Conservation (phyloP, 2,797 vertebrate genomes). For the Hemitrygon akajei region DNA sequence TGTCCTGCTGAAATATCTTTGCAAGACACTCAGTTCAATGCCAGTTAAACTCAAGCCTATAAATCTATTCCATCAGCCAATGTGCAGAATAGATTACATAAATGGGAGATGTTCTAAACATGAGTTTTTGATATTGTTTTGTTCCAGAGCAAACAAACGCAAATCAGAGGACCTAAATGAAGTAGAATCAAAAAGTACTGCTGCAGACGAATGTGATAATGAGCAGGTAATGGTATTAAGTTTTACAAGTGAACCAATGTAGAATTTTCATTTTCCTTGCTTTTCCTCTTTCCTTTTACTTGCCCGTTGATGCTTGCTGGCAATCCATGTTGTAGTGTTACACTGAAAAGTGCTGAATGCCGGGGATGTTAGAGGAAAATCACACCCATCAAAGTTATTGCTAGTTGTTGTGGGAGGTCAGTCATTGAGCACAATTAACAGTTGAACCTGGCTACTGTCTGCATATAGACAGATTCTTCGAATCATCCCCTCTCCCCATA, state of each 20-base stretch:
- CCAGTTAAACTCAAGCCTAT: too few relatives aligned
- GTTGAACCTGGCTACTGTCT: not conserved
- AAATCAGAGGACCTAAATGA: conserved; percentile 75
- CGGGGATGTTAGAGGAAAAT: not conserved
- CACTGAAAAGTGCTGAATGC: not conserved
- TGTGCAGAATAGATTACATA: too few relatives aligned
- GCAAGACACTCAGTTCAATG: too few relatives aligned
- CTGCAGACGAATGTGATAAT: conserved; percentile 53
- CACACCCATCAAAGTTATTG: not conserved
- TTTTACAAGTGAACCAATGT: not conserved
- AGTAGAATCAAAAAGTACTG: conserved; percentile 55
- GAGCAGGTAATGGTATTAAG: conserved; percentile 48
- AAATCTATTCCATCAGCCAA: too few relatives aligned
- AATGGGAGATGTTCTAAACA: not conserved
- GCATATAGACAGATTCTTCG: not conserved
- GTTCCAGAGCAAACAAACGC: conserved; percentile 57
- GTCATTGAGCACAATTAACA: not conserved
- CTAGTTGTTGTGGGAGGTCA: not conserved
- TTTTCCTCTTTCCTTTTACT: not conserved
- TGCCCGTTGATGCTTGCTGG: not conserved
- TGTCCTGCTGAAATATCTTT: too few relatives aligned
- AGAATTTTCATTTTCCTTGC: not conserved
- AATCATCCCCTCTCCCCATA: too few relatives aligned
- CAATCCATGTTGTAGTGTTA: not conserved
- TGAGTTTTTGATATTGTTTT: not conserved